Base-by-base conservation (phyloP, 2,797 vertebrate genomes). In the Geotrypetes seraphini region DNA sequence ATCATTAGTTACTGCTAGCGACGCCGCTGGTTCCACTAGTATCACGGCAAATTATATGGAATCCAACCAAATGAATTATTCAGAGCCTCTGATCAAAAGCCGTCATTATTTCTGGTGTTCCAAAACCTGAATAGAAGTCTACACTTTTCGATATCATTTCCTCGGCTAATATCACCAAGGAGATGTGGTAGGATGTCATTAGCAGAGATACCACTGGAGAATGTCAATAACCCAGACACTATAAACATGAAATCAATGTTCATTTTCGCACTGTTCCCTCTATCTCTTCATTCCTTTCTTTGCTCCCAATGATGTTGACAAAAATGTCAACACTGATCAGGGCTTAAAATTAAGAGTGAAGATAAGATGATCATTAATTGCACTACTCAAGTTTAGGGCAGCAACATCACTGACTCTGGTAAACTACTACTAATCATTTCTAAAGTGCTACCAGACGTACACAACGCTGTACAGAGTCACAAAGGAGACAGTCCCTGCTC, bases 51-150 rank as follows among this genome's bases (percentile, higher is more conserved):
- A 71, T 60, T 60, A 78, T 43, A 52, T 55, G 69, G 43, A 78
- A 78, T 78, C 76, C 78, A 74, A 74, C 43, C 43, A 5, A 66
- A 79, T 78, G 79, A 79, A 79, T 82, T 73, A 81, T 81, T 82
- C 76, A 81, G 69, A 46, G 54, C 66, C 71, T 46, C 72, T 32
- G 64, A 75, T 78, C 78, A 81, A 71, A 73, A 73, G 72, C 46
- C 73, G 81, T 81, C 72, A 78, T 81, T 78, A 78, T 75, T 79
- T 74, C 76, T 70, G 73, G 78, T 70, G 71, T 47, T 68, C 71
- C 72, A 35, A 76, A 65, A 68, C 69, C 73, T 76, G 79, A 82
- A 79, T 78, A 81, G 75, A 73, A 75, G 69, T 73, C 69, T 57
- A 62, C 2, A 52, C 69, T 63, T 57, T n/a, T n/a, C 71, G 67